Evolutionary conservation across 2,113 vertebrate genomes (phyloP).

Genomic region (Maccullochella peelii): DNA sequence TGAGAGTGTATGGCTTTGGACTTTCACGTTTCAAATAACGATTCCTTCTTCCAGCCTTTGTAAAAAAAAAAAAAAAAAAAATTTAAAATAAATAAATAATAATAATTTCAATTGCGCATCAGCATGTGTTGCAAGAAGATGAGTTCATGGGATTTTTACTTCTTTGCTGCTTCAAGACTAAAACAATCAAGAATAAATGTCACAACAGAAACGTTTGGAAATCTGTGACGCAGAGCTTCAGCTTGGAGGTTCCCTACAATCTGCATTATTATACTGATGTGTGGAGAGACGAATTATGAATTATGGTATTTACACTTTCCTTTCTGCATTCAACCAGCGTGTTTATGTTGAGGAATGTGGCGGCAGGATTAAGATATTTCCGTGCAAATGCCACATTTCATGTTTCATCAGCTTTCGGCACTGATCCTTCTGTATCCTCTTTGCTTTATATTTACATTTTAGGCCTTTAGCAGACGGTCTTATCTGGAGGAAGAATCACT

Average conservation of each 20-base stretch:
- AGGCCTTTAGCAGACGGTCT: conserved; percentile 1
- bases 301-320: conserved; percentile 28
- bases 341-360: conserved; percentile 45
- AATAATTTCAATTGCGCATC: not conserved
- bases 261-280: not conserved
- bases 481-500: conserved; percentile 8
- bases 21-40: not conserved
- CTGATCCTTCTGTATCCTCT: conserved; percentile 29
- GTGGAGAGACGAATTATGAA: conserved; percentile 18
- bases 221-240: conserved; percentile 2
- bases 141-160: not conserved
- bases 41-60: not conserved
- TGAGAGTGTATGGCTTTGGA: not conserved
- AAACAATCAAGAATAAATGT: not conserved
- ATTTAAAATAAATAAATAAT: too few species aligned
- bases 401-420: conserved; percentile 4
- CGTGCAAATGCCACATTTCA: conserved; percentile 56
- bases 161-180: conserved; percentile 3
- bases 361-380: conserved; percentile 61
- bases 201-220: not conserved
- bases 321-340: conserved; percentile 13
- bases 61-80: not conserved
- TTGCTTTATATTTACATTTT: conserved; percentile 34
- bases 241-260: not conserved
- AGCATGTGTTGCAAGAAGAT: not conserved